phyloP scores from a whole-genome alignment of 2,113 vertebrate species.

The Meles meles region DNA sequence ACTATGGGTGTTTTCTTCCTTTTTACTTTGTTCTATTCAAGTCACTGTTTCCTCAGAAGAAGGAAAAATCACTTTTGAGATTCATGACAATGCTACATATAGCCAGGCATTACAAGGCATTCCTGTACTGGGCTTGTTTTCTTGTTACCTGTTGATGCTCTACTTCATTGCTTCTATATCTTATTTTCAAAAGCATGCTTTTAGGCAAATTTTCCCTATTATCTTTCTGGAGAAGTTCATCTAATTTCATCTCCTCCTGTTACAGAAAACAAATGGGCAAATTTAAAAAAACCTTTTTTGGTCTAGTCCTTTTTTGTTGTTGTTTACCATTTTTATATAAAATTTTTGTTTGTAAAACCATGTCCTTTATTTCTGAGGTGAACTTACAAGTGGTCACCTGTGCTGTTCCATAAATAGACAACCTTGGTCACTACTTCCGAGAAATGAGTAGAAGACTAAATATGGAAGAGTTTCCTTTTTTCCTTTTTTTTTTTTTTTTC shows the following conservation, averaged over 20 bases:
- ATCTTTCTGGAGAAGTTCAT: constrained; percentile 27
- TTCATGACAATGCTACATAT: neutral
- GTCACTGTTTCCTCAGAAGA: constrained; percentile 11
- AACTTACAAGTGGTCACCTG: neutral
- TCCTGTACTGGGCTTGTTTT: neutral
- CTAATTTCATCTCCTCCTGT: constrained; percentile 33
- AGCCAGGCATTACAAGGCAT: neutral
- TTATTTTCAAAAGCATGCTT: constrained; percentile 9
- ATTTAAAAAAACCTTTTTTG: neutral
- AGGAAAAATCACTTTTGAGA: constrained; percentile 26
- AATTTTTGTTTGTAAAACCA: neutral
- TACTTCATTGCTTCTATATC: neutral
- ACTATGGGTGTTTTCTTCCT: neutral
- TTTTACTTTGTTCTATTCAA: neutral
- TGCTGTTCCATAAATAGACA: neutral
- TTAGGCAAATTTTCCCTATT: constrained; percentile 45
- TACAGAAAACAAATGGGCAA: constrained; percentile 30
- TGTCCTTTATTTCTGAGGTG: neutral
- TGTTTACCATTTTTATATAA: neutral
- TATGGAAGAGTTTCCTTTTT: neutral
- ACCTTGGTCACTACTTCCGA: neutral
- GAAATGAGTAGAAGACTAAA: neutral
- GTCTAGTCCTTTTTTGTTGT: neutral
- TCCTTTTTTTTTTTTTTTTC: neutral
- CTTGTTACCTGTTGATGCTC: neutral